phyloP scores from a whole-genome alignment of 2,797 vertebrate species.

The Parauchenoglanis punctatus region DNA sequence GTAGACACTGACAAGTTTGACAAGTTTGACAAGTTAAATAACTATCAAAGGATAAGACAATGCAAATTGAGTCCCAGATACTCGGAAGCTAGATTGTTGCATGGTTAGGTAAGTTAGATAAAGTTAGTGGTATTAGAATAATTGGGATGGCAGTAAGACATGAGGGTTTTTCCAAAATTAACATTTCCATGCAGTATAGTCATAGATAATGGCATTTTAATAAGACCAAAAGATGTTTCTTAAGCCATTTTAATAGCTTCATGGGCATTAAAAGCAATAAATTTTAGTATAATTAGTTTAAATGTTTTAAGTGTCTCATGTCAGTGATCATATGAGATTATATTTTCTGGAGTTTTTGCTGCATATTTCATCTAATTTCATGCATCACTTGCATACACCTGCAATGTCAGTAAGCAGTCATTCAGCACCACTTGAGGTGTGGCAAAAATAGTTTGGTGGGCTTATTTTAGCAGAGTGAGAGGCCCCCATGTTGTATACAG shows the following conservation, averaged over 20 bases:
- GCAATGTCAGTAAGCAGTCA: not conserved
- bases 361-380: not conserved
- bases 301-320: not conserved
- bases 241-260: not conserved
- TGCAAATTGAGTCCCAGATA: not conserved
- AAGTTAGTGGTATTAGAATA: not conserved
- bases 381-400: not conserved
- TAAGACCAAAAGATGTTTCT: not conserved
- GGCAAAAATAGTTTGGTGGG: slow-evolving; percentile 3
- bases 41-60: not conserved
- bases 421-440: slow-evolving; percentile 13
- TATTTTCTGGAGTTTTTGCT: not conserved
- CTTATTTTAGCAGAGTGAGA: slow-evolving; percentile 31
- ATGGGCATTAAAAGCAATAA: not conserved
- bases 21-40: not conserved
- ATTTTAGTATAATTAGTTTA: not conserved
- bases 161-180: not conserved
- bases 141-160: not conserved
- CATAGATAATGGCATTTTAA: not conserved
- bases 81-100: not conserved
- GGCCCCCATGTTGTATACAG: slow-evolving; percentile 1
- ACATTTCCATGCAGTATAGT: not conserved
- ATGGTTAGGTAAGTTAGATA: not conserved
- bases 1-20: not conserved
- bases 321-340: not conserved